Evolutionary conservation across 2,113 vertebrate genomes (phyloP).

Genomic region (Apaloderma vittatum): DNA sequence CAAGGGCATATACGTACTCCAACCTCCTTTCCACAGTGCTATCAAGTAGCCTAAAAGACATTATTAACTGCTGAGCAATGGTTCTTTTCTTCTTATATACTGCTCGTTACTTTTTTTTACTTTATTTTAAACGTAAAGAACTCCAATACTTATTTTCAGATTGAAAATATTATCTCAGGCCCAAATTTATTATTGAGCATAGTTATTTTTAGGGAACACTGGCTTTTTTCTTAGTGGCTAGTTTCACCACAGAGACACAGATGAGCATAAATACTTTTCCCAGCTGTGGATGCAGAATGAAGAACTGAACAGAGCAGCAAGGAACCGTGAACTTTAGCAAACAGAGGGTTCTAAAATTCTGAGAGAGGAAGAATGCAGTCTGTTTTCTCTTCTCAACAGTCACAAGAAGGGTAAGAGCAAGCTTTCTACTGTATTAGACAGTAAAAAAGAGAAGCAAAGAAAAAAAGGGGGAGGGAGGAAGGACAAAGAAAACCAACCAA

Average conservation of each 20-base stretch:
- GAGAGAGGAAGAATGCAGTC: background rate
- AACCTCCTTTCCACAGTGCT: background rate
- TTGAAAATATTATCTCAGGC: background rate
- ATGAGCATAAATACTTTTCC: background rate
- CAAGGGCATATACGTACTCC: background rate
- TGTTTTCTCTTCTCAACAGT: background rate
- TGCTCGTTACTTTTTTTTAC: background rate
- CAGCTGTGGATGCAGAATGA: background rate
- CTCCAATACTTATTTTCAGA: background rate
- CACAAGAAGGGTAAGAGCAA: background rate
- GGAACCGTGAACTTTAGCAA: background rate
- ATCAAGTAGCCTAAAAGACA: background rate
- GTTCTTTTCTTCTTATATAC: background rate
- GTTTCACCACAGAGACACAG: background rate
- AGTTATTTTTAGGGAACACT: background rate
- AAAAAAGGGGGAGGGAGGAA: no score
- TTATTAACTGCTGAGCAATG: background rate
- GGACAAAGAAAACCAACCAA: no score
- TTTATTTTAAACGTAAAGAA: background rate
- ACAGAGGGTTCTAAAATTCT: background rate
- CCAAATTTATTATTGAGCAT: background rate
- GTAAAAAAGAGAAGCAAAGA: no score
- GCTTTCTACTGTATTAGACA: background rate
- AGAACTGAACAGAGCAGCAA: background rate
- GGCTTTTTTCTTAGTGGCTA: background rate